Evolutionary conservation across 2,797 vertebrate genomes (phyloP).

Genomic region (Taeniopygia guttata): DNA sequence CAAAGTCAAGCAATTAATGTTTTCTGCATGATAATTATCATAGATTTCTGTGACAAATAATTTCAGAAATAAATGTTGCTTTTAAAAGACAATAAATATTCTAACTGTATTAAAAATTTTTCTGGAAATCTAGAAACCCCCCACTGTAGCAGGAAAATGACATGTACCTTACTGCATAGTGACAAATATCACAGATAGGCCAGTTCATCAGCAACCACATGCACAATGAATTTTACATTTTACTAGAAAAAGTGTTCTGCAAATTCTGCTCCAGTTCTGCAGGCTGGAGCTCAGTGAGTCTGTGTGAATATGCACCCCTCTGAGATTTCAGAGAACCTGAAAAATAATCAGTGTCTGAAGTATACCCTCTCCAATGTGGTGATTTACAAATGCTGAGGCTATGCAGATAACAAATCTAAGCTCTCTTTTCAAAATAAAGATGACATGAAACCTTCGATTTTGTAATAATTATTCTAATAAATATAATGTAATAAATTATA

Average conservation of each 20-base stretch:
- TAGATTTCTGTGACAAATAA: not conserved
- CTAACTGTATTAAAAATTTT: not conserved
- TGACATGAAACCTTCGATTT: not conserved
- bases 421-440: not conserved
- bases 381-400: not conserved
- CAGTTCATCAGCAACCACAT: not conserved
- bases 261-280: no score
- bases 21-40: not conserved
- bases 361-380: rapidly evolving
- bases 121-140: not conserved
- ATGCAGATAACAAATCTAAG: not conserved
- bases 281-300: not conserved
- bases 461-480: not conserved
- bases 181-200: not conserved
- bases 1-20: not conserved
- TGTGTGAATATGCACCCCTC: not conserved
- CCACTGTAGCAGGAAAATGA: rapidly evolving
- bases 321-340: not conserved
- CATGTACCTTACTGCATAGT: rapidly evolving
- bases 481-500: no score
- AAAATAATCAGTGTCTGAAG: not conserved
- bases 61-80: not conserved
- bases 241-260: not conserved
- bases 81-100: not conserved
- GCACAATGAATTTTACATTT: not conserved